Base-by-base conservation (phyloP, 1,140 invertebrate species). In the Calliphora vicina region DNA sequence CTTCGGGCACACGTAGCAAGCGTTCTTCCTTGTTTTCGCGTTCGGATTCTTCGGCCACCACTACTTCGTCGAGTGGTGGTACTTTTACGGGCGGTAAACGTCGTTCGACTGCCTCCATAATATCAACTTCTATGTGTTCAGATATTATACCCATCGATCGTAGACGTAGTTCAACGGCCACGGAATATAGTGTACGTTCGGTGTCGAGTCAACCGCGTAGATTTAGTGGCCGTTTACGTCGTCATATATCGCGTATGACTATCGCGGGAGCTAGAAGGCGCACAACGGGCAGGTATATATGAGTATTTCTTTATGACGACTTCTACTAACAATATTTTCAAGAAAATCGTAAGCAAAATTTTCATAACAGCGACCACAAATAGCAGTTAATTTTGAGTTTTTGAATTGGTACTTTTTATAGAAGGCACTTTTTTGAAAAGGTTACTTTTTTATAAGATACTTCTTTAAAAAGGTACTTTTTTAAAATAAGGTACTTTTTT, bases 21-120 rank as follows among this genome's bases (percentile, higher is more conserved):
- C 86, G 89, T 9, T 90, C 89, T 8, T 90, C 89, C 13, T 82
- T 90, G 2, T 90, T 90, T 85, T 90, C 89, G 0, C 88, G 89
- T 26, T 90, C 89, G 8, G 89, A 90, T 61, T 90, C 89, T 35
- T 90, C 89, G 0, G 89, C 89, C 10, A 90, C 89, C 0, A 90
- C 88, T 0, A 89, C 89, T 2, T 90, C 89, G 0, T 90, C 89
- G 8, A 89, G 87, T 10, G 88, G 88, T 25, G 86, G 86, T 6
- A 87, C 87, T 8, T 85, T 84, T 71, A 84, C 73, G 2, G 86
- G 85, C 26, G 89, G 84, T 23, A 90, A 90, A 25, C 84, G 88
- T 0, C 84, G 89, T 13, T 90, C 89, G 5, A 87, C 89, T 0
- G 87, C 89, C 20, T 90, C 89, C 27, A 89, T 90, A 0, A 85